Evolutionary conservation across 1,140 invertebrate genomes (phyloP).

Genomic region (Psilanteris sp.): DNA sequence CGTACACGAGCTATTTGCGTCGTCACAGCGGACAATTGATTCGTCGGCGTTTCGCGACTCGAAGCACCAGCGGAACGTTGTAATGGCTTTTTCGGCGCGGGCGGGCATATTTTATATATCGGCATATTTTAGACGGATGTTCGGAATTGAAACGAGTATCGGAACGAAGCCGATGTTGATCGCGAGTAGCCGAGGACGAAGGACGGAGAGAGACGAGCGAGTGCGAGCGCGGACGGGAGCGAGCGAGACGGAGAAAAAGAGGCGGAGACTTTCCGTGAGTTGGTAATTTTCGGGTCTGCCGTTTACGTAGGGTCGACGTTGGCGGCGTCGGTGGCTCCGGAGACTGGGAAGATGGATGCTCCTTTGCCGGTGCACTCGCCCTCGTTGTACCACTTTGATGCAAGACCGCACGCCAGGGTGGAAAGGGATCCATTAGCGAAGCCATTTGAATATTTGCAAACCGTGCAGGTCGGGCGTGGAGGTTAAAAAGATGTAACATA

Average conservation of each 20-base stretch:
- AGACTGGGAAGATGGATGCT: conserved; percentile 72
- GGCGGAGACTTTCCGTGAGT: conserved; percentile 70
- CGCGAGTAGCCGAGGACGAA: conserved; percentile 21
- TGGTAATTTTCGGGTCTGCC: conserved; percentile 74
- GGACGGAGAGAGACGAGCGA: too few relatives aligned
- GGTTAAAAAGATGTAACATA: conserved; percentile 78
- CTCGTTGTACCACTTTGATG: conserved; percentile 74
- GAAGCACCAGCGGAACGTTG: too few relatives aligned
- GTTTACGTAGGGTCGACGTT: conserved; percentile 65
- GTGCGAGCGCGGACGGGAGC: conserved; percentile 14
- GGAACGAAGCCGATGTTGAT: conserved; percentile 31
- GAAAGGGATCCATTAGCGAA: conserved; percentile 75
- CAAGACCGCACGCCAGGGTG: conserved; percentile 66
- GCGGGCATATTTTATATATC: conserved; percentile 34
- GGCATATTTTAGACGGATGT: conserved; percentile 38
- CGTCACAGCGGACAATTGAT: too few relatives aligned
- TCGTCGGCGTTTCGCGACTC: too few relatives aligned
- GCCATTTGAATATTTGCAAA: conserved; percentile 80
- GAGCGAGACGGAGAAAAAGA: conserved; percentile 36
- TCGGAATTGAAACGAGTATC: conserved; percentile 50
- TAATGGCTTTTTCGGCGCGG: conserved; percentile 31
- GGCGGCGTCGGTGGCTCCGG: conserved; percentile 19
- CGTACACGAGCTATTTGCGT: too few relatives aligned
- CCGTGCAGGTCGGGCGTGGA: conserved; percentile 69
- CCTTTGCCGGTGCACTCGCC: conserved; percentile 65